Evolutionary conservation across 1,140 invertebrate genomes (phyloP), one percentile per base, ranked within the genome.

Genomic region (Drosophila rhopaloa): DNA sequence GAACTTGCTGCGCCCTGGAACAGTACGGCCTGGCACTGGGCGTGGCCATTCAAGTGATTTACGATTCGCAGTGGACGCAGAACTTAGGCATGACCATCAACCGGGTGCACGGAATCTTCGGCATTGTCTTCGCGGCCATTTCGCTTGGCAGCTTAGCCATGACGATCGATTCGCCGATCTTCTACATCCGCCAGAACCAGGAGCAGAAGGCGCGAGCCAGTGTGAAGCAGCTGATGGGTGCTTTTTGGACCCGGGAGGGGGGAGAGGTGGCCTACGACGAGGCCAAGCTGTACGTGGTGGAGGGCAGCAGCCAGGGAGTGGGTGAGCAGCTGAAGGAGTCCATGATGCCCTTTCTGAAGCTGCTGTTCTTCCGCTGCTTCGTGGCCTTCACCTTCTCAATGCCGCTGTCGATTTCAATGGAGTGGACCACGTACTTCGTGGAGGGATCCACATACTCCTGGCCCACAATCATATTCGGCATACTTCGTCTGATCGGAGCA

Each of bases 381-480:
- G 82, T 91, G 41, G 85, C 90, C 24, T 86, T 91, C 44, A 72
- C 76, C 48, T 74, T 91, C 16, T 86, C 90, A 0, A 0, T 79
- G 10, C 90, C 90, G 0, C 67, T 91, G 10, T 79, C 60, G 29
- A 0, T 7, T 0, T 57, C 77, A 0, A 48, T 81, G 32, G 0
- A 44, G 7, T 6, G 5, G 6, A 80, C 67, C 59, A 65, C 56
- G 1, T 4, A 7, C 2, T 5, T 48, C 1, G 54, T 58, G 7
- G 13, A 55, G 13, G 14, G 11, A 6, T 37, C 47, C 13, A 13
- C 14, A 0, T 16, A 57, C 5, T 13, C 47, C 55, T 91, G 88
- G 88, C 54, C 72, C 2, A 40, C 72, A 0, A 62, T 71, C 0
- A 14, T 89, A 2, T 89, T 51, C 32, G 65, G 38, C 2, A 7